These are phyloP conservation scores for Clostera curtula DNA, from an alignment of 2,888 invertebrate genomes.

Conservation along the genomic window DNA sequence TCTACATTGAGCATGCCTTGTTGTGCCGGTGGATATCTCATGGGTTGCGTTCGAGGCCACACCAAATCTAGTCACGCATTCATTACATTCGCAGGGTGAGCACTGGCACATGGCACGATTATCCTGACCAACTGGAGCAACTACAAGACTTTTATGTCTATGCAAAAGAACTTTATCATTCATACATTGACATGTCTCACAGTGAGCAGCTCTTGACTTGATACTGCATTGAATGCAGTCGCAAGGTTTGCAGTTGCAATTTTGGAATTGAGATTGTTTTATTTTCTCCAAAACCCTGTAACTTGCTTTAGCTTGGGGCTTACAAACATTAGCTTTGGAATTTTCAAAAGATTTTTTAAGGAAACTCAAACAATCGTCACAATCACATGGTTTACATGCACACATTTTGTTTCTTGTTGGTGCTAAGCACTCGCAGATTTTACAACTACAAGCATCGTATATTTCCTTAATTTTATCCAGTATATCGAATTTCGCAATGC, in stretches of 20 bases:
- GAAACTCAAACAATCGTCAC: constrained; percentile 25
- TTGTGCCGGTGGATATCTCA: constrained; percentile 35
- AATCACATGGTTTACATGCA: constrained; percentile 36
- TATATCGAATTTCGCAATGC: constrained; percentile 33
- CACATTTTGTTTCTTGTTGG: constrained; percentile 20
- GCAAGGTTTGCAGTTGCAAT: constrained; percentile 33
- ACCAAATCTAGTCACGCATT: constrained; percentile 29
- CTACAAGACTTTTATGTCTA: constrained; percentile 18
- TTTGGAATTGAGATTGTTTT: neutral
- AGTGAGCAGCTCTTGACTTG: constrained; percentile 15
- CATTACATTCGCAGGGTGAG: constrained; percentile 40
- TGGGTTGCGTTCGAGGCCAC: constrained; percentile 23
- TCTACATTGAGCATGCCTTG: constrained; percentile 28
- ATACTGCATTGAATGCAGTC: constrained; percentile 24
- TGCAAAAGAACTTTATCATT: constrained; percentile 24
- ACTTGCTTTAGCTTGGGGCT: too few relatives aligned
- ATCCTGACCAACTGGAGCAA: constrained; percentile 29
- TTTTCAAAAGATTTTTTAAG: constrained; percentile 5
- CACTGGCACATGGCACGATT: constrained; percentile 32
- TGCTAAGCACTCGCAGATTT: constrained; percentile 49
- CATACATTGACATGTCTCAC: constrained; percentile 34
- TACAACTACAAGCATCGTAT: constrained; percentile 54
- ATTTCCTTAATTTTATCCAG: constrained; percentile 43
- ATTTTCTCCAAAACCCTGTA: neutral
- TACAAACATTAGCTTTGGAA: too few relatives aligned